Conservation (phyloP, 2,888 invertebrate genomes). For the Cordylochernes scorpioides region DNA sequence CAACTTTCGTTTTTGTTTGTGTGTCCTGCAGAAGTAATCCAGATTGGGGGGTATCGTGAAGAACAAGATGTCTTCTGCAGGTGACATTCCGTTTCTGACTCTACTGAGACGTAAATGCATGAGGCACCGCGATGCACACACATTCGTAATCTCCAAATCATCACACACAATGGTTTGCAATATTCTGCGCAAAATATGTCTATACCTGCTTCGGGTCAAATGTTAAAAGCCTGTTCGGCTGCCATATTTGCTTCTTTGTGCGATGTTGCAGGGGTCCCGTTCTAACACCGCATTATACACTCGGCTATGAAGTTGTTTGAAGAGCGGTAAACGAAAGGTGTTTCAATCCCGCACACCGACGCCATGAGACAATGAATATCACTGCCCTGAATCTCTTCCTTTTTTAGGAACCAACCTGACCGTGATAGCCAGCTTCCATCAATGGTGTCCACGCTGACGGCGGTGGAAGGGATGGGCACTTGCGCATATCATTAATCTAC, state of each 20-base stretch:
- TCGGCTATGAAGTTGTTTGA: not conserved
- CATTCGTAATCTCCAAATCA: not conserved
- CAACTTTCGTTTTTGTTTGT: not conserved
- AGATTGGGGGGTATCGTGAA: not conserved
- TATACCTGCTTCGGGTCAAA: too few species aligned
- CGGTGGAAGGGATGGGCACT: not conserved
- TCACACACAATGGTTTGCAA: too few species aligned
- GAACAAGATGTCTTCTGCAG: not conserved
- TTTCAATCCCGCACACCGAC: not conserved
- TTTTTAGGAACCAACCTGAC: not conserved
- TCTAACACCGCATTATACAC: not conserved
- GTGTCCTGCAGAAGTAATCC: not conserved
- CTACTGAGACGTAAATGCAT: constrained; percentile 1
- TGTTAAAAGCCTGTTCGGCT: too few species aligned
- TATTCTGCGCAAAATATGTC: not conserved
- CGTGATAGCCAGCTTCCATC: constrained; percentile 1
- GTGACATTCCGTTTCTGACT: not conserved
- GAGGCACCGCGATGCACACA: constrained; percentile 1
- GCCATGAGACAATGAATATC: constrained; percentile 1
- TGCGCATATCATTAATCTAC: not conserved
- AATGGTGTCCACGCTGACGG: constrained; percentile 1
- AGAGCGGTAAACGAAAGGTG: not conserved
- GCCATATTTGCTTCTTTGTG: constrained; percentile 1
- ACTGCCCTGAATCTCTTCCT: constrained; percentile 1
- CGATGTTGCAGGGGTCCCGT: not conserved